Percentiles rank a stretch among this genome's conserved stretches.
Conservation (phyloP, 2,888 invertebrate species). For the Augiades crinisus region DNA sequence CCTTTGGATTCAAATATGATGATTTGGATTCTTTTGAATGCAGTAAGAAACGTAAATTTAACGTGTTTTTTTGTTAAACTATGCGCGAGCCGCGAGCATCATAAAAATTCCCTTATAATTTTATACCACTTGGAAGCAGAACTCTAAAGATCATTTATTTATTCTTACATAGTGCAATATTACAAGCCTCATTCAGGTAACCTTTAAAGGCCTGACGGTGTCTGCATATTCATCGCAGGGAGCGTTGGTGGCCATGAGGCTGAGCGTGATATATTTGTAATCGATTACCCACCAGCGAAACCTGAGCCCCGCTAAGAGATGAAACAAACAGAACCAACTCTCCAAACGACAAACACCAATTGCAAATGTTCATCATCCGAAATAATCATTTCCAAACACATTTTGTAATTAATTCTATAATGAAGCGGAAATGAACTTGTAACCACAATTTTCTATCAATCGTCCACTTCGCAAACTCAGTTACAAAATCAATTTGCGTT, state of each 20-base stretch:
- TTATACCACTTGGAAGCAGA: no score
- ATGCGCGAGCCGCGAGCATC: no score
- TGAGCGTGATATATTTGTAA: conserved; percentile 55
- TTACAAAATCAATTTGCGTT: conserved; percentile 10
- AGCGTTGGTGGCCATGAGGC: conserved; percentile 61
- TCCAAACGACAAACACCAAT: background rate
- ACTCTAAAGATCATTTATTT: conserved; percentile 28
- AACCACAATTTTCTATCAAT: background rate
- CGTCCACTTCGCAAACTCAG: background rate
- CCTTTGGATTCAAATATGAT: no score
- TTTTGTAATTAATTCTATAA: background rate
- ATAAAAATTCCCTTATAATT: no score
- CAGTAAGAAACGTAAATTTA: no score
- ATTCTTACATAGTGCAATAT: no score
- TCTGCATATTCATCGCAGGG: conserved; percentile 44
- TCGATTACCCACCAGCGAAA: conserved; percentile 48
- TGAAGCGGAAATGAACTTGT: background rate
- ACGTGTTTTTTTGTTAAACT: no score
- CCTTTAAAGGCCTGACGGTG: conserved; percentile 54
- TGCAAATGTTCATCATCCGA: background rate
- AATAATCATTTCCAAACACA: background rate
- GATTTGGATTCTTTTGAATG: no score
- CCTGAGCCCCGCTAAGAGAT: conserved; percentile 49
- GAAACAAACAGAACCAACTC: conserved; percentile 10
- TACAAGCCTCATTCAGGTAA: conserved; percentile 50